phyloP scores from a whole-genome alignment of 2,113 vertebrate species.

The Australoheros scitulus region DNA sequence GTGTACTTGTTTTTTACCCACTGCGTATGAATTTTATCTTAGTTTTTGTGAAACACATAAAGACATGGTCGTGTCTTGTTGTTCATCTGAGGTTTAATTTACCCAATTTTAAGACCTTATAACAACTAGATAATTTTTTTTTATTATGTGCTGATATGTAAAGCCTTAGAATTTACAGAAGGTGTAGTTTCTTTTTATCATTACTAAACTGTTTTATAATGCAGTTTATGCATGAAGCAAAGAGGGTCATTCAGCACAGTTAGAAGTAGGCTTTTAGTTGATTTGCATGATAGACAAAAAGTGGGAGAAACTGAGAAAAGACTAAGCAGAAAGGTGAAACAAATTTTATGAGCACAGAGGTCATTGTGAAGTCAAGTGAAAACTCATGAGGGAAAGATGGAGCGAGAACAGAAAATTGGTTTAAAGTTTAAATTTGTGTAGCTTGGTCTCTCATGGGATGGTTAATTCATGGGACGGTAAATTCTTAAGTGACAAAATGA shows the following conservation, averaged over 20 bases:
- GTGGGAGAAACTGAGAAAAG: background rate
- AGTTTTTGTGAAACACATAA: background rate
- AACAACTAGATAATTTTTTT: too few relatives aligned
- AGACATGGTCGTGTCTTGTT: background rate
- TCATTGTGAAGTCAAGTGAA: background rate
- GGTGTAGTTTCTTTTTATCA: background rate
- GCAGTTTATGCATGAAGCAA: background rate
- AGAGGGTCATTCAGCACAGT: background rate
- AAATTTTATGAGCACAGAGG: background rate
- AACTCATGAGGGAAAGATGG: background rate
- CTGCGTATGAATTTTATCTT: background rate
- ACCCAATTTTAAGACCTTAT: too few relatives aligned
- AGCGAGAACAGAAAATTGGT: background rate
- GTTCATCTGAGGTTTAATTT: too few relatives aligned
- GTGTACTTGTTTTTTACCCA: background rate
- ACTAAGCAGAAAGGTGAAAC: background rate
- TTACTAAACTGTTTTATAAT: background rate
- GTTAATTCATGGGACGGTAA: background rate
- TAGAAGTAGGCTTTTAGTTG: background rate
- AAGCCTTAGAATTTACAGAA: background rate
- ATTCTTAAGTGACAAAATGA: background rate
- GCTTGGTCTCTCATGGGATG: background rate
- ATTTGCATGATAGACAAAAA: background rate
- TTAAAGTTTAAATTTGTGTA: background rate
- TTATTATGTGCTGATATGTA: background rate